phyloP scores from a whole-genome alignment of 37 sponge, comb jelly and placozoan species.

The Hormiphora californensis region DNA sequence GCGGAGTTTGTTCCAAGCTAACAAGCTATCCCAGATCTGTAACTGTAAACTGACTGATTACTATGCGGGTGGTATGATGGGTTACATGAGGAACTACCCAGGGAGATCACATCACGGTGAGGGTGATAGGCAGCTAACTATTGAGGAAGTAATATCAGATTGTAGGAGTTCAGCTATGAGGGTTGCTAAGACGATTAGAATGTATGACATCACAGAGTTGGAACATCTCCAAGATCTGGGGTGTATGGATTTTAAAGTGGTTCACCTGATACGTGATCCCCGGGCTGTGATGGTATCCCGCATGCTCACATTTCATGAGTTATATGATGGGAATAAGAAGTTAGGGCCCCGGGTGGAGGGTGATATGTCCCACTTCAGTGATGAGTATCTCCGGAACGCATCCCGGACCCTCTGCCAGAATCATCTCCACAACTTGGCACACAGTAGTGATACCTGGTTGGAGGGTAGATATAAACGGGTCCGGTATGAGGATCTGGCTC shows the following conservation, averaged over 20 bases:
- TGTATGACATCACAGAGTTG: slow-evolving; percentile 4
- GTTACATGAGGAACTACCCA: slow-evolving; percentile 8
- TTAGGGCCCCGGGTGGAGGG: background rate
- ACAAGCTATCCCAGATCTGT: background rate
- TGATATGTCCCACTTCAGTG: background rate
- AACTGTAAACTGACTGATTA: background rate
- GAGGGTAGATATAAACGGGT: slow-evolving; percentile 22
- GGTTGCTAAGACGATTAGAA: slow-evolving; percentile 30
- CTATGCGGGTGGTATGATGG: background rate
- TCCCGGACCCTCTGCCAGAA: background rate
- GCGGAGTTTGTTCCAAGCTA: background rate
- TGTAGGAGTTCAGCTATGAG: background rate
- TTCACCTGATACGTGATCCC: slow-evolving; percentile 5
- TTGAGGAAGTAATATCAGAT: background rate
- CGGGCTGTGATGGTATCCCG: slow-evolving; percentile 1
- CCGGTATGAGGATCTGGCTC: slow-evolving; percentile 22
- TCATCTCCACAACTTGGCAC: slow-evolving; percentile 38
- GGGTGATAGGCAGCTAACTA: too few relatives aligned
- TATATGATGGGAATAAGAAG: slow-evolving; percentile 18
- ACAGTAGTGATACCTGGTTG: background rate
- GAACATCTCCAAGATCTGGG: background rate
- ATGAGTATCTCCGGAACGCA: background rate
- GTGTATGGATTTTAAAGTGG: slow-evolving; percentile 15
- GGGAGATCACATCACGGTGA: too few relatives aligned
- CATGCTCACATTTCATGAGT: slow-evolving; percentile 2